Percentiles rank a stretch among this genome's conserved stretches.
Conservation (phyloP, 2,113 vertebrate species). For the Pardalotus punctatus region DNA sequence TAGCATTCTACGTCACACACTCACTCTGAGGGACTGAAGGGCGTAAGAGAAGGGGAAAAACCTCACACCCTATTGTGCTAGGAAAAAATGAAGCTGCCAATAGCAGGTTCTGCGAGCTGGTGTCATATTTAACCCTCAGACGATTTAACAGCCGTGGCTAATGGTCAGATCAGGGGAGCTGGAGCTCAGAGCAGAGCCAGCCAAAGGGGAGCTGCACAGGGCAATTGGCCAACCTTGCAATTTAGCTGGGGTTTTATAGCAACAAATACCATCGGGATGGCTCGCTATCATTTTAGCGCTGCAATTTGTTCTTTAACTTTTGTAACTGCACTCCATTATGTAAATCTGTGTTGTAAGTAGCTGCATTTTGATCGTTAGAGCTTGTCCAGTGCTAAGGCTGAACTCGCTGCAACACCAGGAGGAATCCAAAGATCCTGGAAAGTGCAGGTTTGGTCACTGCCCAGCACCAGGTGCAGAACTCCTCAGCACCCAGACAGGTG, state of each 20-base stretch:
- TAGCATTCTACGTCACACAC: background rate
- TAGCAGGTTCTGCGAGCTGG: background rate
- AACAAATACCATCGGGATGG: background rate
- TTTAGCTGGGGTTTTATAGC: background rate
- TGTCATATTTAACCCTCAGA: background rate
- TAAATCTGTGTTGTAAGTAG: background rate
- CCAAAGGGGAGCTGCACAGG: background rate
- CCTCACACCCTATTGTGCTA: background rate
- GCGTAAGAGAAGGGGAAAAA: background rate
- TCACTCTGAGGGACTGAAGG: background rate
- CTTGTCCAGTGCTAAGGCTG: background rate
- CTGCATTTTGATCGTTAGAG: background rate
- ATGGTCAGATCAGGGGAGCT: background rate
- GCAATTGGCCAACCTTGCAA: background rate
- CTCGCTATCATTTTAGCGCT: background rate
- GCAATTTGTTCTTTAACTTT: slow-evolving; percentile 4
- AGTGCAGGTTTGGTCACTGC: background rate
- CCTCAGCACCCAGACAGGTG: background rate
- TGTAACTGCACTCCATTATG: background rate
- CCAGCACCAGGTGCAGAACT: background rate
- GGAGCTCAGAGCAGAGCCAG: background rate
- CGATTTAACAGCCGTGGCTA: background rate
- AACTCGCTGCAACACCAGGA: background rate
- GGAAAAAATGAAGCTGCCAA: background rate
- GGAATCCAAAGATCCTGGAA: background rate